Conservation (phyloP, 1,140 invertebrate species). For the Saccostrea echinata region DNA sequence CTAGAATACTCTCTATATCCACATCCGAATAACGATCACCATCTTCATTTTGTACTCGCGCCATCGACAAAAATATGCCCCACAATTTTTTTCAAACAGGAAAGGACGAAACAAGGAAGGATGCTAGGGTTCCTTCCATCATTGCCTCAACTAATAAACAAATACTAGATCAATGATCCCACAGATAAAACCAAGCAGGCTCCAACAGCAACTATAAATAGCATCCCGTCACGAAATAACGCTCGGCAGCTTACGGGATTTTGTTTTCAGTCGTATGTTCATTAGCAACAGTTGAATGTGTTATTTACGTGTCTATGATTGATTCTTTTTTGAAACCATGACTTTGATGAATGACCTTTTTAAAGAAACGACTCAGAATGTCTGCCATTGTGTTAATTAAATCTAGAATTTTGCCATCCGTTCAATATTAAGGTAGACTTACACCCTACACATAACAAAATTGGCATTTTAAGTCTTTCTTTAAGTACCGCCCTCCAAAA, state of each 20-base stretch:
- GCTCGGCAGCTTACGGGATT: slow-evolving; percentile 1
- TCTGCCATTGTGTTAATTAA: too few relatives aligned
- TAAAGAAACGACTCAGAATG: too few relatives aligned
- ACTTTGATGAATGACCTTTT: too few relatives aligned
- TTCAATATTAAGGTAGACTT: too few relatives aligned
- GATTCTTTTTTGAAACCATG: too few relatives aligned
- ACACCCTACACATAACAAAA: too few relatives aligned
- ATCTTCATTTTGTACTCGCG: slow-evolving; percentile 48
- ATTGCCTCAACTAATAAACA: slow-evolving; percentile 29
- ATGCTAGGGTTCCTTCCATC: not conserved
- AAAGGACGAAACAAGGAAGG: slow-evolving; percentile 18
- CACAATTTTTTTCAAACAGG: not conserved
- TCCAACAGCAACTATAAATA: not conserved
- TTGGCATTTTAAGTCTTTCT: too few relatives aligned
- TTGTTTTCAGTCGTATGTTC: not conserved
- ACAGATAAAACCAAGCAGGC: not conserved
- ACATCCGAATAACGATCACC: slow-evolving; percentile 59
- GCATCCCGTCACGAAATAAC: not conserved
- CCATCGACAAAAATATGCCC: slow-evolving; percentile 42
- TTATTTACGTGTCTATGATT: too few relatives aligned
- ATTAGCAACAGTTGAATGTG: too few relatives aligned
- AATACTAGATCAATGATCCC: slow-evolving; percentile 34
- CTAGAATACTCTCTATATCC: slow-evolving; percentile 63
- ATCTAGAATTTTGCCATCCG: too few relatives aligned
- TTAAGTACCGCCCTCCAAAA: too few relatives aligned